A percentile compares a stretch with the other conserved stretches of the same genome.
phyloP scores from a whole-genome alignment of 2,113 vertebrate species.

The Muntiacus reevesi region DNA sequence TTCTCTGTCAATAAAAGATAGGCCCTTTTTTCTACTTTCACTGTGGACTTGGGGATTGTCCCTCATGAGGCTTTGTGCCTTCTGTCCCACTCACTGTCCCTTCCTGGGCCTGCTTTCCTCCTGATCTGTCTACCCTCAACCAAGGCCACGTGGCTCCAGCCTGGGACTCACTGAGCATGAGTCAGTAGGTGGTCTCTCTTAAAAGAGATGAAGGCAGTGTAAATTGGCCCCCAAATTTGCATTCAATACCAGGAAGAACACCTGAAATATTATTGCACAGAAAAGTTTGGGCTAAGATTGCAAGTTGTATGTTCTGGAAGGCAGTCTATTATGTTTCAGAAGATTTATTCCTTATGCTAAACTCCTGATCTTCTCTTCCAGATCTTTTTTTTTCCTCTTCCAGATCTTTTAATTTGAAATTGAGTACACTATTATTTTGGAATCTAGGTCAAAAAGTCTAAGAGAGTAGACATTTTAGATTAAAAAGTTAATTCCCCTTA shows the following conservation, averaged over 20 bases:
- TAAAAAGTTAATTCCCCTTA: neutral
- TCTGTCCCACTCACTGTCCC: accelerated
- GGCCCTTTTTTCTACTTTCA: neutral
- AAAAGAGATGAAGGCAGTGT: neutral
- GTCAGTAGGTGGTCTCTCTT: neutral
- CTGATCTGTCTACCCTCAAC: neutral
- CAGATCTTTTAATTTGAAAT: neutral
- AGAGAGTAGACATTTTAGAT: neutral
- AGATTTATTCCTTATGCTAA: neutral
- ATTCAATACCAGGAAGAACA: neutral
- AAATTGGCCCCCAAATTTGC: neutral
- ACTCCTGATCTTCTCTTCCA: neutral
- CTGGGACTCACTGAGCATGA: neutral
- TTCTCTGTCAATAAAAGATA: neutral
- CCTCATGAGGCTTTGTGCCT: neutral
- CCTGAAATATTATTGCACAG: neutral
- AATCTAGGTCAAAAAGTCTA: neutral
- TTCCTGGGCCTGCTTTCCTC: neutral
- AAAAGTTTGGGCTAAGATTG: neutral
- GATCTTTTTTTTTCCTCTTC: neutral
- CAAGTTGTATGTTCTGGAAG: neutral
- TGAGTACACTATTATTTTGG: neutral
- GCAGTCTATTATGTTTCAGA: neutral
- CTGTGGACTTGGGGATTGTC: neutral
- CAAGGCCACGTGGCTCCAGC: neutral